These are phyloP conservation scores for Athene cunicularia DNA, from an alignment of 2,113 vertebrate species.

Conservation along the genomic window DNA sequence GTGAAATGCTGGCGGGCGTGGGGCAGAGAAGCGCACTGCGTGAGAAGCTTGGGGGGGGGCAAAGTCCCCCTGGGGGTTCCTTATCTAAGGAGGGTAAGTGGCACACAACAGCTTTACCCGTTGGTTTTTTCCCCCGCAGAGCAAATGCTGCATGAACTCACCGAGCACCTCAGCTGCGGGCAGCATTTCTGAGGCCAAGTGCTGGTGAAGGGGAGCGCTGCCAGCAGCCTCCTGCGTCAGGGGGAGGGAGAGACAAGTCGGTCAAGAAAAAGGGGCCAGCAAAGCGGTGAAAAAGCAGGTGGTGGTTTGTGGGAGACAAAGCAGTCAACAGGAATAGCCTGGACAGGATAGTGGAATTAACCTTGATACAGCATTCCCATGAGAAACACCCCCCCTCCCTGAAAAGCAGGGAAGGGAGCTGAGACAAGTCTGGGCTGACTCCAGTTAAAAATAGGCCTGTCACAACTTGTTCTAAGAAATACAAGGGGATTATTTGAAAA, in stretches of 20 bases:
- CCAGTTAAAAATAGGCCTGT: neutral
- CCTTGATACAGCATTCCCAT: fast-evolving
- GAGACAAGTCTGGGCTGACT: neutral
- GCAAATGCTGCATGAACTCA: fast-evolving
- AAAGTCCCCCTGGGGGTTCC: neutral
- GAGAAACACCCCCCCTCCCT: neutral
- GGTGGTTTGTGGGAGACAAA: neutral
- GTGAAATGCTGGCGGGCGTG: neutral
- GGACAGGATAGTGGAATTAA: neutral
- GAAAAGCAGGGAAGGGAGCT: neutral
- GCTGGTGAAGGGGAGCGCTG: neutral
- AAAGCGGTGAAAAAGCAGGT: fast-evolving
- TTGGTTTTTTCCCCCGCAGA: neutral
- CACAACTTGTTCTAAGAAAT: neutral
- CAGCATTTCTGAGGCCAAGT: fast-evolving
- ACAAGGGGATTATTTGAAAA: neutral
- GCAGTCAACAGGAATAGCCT: too few species aligned
- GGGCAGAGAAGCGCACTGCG: neutral
- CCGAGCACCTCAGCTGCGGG: neutral
- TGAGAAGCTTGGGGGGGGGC: neutral
- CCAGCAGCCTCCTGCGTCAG: fast-evolving
- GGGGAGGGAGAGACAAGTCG: fast-evolving
- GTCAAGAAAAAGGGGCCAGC: neutral
- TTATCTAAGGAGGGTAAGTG: neutral
- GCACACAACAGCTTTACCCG: neutral